Evolutionary conservation across 2,797 vertebrate genomes (phyloP).

Genomic region (Dendrocincla fuliginosa): DNA sequence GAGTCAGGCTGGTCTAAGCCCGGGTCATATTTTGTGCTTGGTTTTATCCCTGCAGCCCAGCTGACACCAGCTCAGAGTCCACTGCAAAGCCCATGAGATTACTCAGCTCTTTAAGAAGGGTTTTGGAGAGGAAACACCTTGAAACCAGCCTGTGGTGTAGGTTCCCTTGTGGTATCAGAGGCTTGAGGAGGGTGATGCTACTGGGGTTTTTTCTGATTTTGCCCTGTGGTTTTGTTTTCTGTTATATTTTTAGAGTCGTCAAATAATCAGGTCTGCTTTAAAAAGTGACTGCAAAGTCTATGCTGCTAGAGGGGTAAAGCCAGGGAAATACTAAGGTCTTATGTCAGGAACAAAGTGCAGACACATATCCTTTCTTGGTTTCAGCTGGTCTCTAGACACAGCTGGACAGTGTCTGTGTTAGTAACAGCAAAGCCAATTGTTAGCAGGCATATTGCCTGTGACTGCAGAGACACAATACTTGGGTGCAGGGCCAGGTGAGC

Average conservation of each 20-base stretch:
- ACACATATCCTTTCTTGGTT: not conserved
- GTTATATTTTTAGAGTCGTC: not conserved
- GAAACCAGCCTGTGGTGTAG: not conserved
- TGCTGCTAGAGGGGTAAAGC: not conserved
- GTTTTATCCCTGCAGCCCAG: not conserved
- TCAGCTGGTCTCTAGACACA: not conserved
- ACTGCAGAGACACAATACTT: not conserved
- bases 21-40: slow-evolving; percentile 1
- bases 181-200: not conserved
- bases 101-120: not conserved
- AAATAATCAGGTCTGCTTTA: not conserved
- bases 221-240: not conserved
- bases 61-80: not conserved
- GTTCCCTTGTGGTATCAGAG: not conserved
- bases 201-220: not conserved
- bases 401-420: not conserved
- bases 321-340: not conserved
- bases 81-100: slow-evolving; percentile 25
- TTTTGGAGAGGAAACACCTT: slow-evolving; percentile 47
- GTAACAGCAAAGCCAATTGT: not conserved
- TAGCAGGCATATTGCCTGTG: not conserved
- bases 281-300: not conserved
- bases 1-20: slow-evolving; percentile 24
- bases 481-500: not conserved
- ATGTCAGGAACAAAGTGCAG: not conserved